Evolutionary conservation across 2,113 vertebrate genomes (phyloP).

Genomic region (Seriola aureovittata): DNA sequence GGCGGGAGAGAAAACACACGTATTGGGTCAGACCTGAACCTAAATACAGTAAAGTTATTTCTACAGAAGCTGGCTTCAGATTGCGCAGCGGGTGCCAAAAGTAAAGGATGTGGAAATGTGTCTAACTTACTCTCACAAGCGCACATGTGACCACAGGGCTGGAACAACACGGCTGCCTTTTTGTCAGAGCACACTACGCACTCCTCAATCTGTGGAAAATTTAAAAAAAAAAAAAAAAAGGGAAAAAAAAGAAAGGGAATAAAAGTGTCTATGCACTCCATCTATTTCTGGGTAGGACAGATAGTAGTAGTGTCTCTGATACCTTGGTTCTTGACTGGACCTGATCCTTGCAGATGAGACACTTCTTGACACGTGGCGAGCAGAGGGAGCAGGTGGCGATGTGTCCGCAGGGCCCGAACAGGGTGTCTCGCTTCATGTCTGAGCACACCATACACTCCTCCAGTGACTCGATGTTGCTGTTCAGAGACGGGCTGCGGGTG

Average conservation of each 20-base stretch:
- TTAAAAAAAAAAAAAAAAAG: not conserved
- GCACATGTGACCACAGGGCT: constrained; percentile 99
- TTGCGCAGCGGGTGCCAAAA: not conserved
- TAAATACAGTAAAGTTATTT: not conserved
- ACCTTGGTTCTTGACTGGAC: constrained; percentile 99
- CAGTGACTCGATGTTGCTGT: constrained; percentile 96
- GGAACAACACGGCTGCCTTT: constrained; percentile 98
- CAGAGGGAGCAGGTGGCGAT: constrained; percentile 99
- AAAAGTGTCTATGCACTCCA: not conserved
- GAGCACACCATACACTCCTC: constrained; percentile 99
- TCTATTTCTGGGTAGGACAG: not conserved
- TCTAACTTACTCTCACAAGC: constrained; percentile 98
- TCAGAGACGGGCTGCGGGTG: constrained; percentile 96
- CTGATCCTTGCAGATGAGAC: constrained; percentile 99
- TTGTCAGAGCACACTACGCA: constrained; percentile 99
- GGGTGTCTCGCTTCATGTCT: constrained; percentile 98
- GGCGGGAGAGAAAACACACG: not conserved
- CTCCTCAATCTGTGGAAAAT: constrained; percentile 92
- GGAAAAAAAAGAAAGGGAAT: not conserved
- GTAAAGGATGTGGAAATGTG: not conserved
- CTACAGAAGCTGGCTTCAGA: not conserved
- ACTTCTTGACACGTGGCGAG: constrained; percentile 98
- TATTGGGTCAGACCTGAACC: not conserved
- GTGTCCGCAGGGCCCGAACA: constrained; percentile 98
- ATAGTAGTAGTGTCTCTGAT: constrained; percentile 12